A percentile compares a stretch with the other conserved stretches of the same genome.
These are phyloP conservation scores for Ciconia boyciana DNA, from an alignment of 2,113 vertebrate species.

Conservation along the genomic window DNA sequence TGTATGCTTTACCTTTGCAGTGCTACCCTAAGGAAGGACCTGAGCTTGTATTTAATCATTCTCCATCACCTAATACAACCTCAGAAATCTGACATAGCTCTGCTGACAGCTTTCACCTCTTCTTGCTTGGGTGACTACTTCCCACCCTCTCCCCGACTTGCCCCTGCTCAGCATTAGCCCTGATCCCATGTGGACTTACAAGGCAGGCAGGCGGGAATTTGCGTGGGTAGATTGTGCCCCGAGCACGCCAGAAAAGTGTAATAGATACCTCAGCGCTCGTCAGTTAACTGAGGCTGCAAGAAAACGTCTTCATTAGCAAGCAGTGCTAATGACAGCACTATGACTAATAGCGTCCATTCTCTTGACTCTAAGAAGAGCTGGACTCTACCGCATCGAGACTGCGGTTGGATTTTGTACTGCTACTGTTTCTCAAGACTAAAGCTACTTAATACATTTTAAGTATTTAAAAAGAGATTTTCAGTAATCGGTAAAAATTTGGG, in stretches of 20 bases:
- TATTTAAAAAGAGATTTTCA: not conserved
- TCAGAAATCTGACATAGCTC: not conserved
- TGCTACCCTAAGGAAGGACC: not conserved
- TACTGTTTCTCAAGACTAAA: accelerated
- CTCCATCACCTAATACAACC: accelerated
- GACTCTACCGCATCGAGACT: accelerated
- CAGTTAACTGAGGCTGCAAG: not conserved
- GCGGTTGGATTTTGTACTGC: accelerated
- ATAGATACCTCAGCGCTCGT: accelerated
- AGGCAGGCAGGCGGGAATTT: not conserved
- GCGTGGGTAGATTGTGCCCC: accelerated
- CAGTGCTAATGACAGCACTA: not conserved
- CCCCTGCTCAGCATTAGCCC: not conserved
- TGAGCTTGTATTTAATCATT: not conserved
- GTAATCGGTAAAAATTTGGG: accelerated
- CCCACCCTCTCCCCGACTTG: not conserved
- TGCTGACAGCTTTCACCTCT: not conserved
- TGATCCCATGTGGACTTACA: not conserved
- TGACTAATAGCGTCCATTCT: accelerated
- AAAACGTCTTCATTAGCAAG: accelerated
- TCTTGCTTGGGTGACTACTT: not conserved
- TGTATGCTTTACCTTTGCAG: not conserved
- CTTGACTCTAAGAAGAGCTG: not conserved
- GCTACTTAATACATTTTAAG: accelerated
- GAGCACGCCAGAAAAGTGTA: not conserved